A percentile compares a stretch with the other conserved stretches of the same genome.
Conservation (phyloP, 2,797 vertebrate species). For the Cygnus olor region DNA sequence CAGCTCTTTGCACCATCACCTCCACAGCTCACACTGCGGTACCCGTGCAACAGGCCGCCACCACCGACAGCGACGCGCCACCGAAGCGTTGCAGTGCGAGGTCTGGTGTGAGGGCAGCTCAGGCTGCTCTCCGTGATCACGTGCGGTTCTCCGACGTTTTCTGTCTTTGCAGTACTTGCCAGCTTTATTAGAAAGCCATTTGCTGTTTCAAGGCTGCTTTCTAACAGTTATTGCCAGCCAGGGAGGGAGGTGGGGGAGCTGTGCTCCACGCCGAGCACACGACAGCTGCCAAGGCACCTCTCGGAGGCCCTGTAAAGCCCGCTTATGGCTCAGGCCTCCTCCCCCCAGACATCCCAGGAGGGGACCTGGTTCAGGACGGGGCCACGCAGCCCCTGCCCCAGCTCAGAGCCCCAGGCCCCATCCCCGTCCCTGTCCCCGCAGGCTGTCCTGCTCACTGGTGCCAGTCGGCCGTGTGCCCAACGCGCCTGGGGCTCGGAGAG, state of each 20-base stretch:
- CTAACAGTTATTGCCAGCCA: neutral
- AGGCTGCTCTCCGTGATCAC: neutral
- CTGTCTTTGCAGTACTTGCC: constrained; percentile 11
- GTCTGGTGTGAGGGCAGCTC: neutral
- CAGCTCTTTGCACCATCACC: neutral
- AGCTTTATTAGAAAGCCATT: constrained; percentile 45
- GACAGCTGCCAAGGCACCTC: constrained; percentile 57
- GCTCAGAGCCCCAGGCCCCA: neutral
- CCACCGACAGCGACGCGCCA: neutral
- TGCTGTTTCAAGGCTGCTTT: constrained; percentile 58
- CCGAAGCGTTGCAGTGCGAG: fast-evolving
- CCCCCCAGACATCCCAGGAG: neutral
- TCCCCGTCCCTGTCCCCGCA: neutral
- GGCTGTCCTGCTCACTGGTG: neutral
- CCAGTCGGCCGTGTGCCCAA: fast-evolving
- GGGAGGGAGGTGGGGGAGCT: constrained; percentile 28
- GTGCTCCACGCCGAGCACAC: neutral
- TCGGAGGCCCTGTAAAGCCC: constrained; percentile 9
- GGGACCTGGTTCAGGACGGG: neutral
- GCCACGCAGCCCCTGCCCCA: neutral
- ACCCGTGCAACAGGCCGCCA: neutral
- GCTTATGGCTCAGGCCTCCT: neutral
- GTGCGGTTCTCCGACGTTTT: fast-evolving
- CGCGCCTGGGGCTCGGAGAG: neutral
- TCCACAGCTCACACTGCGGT: neutral